Conservation (phyloP, 2,888 invertebrate genomes). For the Neoascia interrupta region DNA sequence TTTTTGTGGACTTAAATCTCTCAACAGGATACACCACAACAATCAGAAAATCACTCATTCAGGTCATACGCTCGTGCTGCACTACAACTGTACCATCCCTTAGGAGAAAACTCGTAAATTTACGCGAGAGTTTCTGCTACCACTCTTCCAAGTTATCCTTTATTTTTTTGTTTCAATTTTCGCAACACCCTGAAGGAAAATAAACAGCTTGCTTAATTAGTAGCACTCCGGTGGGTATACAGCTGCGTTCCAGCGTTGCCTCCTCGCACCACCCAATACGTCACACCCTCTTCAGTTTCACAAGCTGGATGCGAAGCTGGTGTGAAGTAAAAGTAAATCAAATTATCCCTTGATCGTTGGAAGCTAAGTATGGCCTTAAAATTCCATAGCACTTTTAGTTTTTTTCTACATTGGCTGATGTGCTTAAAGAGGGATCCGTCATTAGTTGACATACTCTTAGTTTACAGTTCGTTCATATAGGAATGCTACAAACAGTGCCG, state of each 20-base stretch:
- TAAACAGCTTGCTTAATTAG: conserved; percentile 69
- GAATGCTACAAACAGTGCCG: conserved; percentile 39
- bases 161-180: conserved; percentile 47
- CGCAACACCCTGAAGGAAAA: conserved; percentile 56
- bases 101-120: conserved; percentile 39
- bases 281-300: background rate
- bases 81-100: conserved; percentile 9
- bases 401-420: conserved; percentile 11
- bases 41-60: conserved; percentile 41
- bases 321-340: conserved; percentile 53
- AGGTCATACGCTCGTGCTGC: conserved; percentile 15
- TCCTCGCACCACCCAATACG: background rate
- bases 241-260: conserved; percentile 1
- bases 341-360: conserved; percentile 59
- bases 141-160: conserved; percentile 24
- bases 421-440: conserved; percentile 30
- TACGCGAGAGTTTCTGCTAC: conserved; percentile 39
- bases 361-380: conserved; percentile 60
- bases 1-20: conserved; percentile 38
- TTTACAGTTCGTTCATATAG: conserved; percentile 39
- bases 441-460: conserved; percentile 25
- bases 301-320: conserved; percentile 17
- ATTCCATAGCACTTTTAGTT: conserved; percentile 29
- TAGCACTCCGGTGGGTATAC: conserved; percentile 49
- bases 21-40: conserved; percentile 23